Evolutionary conservation across 2,113 vertebrate species (phyloP).

Genomic region (Sylvia atricapilla): DNA sequence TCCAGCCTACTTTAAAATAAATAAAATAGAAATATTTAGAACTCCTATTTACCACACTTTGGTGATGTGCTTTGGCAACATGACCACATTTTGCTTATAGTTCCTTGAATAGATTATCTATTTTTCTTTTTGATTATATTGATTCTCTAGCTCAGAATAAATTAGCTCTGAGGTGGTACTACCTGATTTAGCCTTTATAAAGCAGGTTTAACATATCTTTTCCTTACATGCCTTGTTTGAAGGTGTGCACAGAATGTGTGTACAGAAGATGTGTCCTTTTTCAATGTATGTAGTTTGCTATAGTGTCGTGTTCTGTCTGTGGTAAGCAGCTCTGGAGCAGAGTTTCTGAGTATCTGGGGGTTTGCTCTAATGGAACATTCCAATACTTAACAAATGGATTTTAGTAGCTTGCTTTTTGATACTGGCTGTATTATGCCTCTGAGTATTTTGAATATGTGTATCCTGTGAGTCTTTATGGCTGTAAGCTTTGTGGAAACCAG

Average conservation of each 20-base stretch:
- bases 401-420: background rate
- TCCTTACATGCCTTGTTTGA: accelerated
- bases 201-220: background rate
- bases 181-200: background rate
- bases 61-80: background rate
- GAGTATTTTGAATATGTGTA: background rate
- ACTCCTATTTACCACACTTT: background rate
- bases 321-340: background rate
- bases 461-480: background rate
- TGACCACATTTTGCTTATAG: background rate
- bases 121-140: background rate
- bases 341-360: background rate
- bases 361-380: background rate
- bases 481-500: background rate
- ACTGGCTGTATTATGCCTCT: background rate
- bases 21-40: background rate
- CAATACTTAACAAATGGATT: background rate
- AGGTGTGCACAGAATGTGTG: background rate
- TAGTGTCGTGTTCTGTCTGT: background rate
- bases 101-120: background rate
- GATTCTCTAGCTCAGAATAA: background rate
- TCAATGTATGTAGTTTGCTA: background rate
- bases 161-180: background rate
- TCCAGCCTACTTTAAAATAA: background rate
- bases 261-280: background rate